phyloP scores from a whole-genome alignment of 2,113 vertebrate genomes.

The Salvelinus sp. region DNA sequence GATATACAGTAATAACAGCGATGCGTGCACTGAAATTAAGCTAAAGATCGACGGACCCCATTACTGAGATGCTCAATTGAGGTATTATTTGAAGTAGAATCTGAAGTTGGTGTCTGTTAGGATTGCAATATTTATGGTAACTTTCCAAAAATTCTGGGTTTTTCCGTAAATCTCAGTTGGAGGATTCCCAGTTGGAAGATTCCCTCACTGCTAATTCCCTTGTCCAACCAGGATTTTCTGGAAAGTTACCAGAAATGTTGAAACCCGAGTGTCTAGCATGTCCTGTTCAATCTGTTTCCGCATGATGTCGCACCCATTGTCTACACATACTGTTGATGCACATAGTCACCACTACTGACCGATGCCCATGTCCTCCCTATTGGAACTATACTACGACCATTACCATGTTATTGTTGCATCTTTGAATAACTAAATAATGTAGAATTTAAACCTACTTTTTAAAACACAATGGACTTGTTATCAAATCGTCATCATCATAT shows the following conservation, averaged over 20 bases:
- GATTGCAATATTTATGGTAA: not conserved
- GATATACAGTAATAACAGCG: not conserved
- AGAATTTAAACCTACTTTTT: conserved; percentile 33
- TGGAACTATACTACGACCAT: not conserved
- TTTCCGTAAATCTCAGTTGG: too few species aligned
- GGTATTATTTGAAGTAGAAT: too few species aligned
- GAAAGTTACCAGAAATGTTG: not conserved
- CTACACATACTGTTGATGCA: conserved; percentile 8
- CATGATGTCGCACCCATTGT: conserved; percentile 6
- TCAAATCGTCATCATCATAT: conserved; percentile 36
- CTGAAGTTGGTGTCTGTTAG: not conserved
- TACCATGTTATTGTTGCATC: conserved; percentile 23
- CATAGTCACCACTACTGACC: conserved; percentile 6
- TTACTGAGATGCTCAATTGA: too few species aligned
- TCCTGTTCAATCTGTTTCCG: not conserved
- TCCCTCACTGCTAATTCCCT: too few species aligned
- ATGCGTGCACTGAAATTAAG: too few species aligned
- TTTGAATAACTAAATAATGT: conserved; percentile 30
- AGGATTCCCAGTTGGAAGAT: too few species aligned
- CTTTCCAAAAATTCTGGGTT: too few species aligned
- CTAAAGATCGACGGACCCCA: too few species aligned
- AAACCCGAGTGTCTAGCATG: not conserved
- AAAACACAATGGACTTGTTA: conserved; percentile 22
- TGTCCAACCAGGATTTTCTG: too few species aligned
- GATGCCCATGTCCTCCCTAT: not conserved